These are phyloP conservation scores for Drosophila carrolli DNA, from an alignment of 1,140 invertebrate genomes.

Conservation along the genomic window DNA sequence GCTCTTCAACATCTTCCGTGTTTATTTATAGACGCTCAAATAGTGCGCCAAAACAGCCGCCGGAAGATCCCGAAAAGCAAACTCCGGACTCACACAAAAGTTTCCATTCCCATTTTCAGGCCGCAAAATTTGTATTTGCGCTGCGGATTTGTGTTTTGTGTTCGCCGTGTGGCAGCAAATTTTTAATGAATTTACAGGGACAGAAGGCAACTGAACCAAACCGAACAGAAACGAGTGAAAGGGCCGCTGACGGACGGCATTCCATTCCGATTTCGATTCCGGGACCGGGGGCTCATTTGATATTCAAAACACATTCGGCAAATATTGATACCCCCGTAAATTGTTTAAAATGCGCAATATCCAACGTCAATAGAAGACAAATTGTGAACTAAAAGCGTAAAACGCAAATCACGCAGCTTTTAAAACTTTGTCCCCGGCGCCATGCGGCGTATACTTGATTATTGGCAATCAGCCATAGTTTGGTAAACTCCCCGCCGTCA, in stretches of 20 bases:
- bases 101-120: conserved; percentile 54
- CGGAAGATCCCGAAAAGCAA: conserved; percentile 26
- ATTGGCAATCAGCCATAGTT: conserved; percentile 69
- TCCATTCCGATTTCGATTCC: conserved; percentile 19
- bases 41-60: conserved; percentile 48
- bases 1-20: conserved; percentile 61
- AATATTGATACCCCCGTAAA: conserved; percentile 83
- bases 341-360: conserved; percentile 79
- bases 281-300: conserved; percentile 58
- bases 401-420: conserved; percentile 74
- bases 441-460: conserved; percentile 71
- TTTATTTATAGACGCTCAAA: conserved; percentile 78
- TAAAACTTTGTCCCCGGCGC: conserved; percentile 55
- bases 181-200: conserved; percentile 78
- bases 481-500: conserved; percentile 4
- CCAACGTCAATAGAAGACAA: conserved; percentile 67
- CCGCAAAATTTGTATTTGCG: conserved; percentile 77
- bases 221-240: conserved; percentile 24
- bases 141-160: conserved; percentile 74
- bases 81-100: conserved; percentile 32
- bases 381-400: conserved; percentile 73
- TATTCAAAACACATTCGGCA: conserved; percentile 84
- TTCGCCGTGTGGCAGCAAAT: conserved; percentile 70
- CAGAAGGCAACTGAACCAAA: conserved; percentile 6
- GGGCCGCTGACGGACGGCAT: conserved; percentile 11